Conservation (phyloP, 2,113 vertebrate genomes). For the Blennius ocellaris region DNA sequence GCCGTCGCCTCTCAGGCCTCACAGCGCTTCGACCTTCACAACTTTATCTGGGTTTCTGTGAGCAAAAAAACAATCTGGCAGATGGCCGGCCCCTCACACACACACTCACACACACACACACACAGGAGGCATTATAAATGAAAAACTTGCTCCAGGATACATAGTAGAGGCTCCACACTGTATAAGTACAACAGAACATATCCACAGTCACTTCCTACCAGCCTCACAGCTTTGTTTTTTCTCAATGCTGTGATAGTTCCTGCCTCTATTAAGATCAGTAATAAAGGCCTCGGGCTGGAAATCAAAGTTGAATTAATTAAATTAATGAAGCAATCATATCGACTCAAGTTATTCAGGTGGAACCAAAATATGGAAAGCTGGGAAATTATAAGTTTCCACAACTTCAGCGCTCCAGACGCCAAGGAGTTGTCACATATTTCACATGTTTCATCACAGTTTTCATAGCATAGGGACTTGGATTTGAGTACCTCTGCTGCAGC, state of each 20-base stretch:
- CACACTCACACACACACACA: background rate
- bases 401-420: conserved; percentile 2
- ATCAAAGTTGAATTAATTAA: conserved; percentile 42
- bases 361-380: conserved; percentile 30
- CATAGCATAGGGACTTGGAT: background rate
- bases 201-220: conserved; percentile 30
- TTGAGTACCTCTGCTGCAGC: background rate
- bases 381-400: conserved; percentile 26
- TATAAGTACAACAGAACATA: conserved; percentile 12
- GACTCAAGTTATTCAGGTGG: conserved; percentile 37
- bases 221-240: background rate
- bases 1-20: conserved; percentile 40
- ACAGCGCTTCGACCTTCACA: conserved; percentile 67
- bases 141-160: conserved; percentile 24
- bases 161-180: background rate
- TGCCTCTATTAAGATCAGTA: conserved; percentile 41
- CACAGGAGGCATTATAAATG: conserved; percentile 38
- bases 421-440: conserved; percentile 24
- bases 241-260: background rate
- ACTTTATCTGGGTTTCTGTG: conserved; percentile 57
- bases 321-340: conserved; percentile 48
- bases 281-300: conserved; percentile 25
- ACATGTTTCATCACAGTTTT: conserved; percentile 46
- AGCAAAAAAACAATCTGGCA: conserved; percentile 61
- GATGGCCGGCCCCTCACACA: conserved; percentile 28